A percentile compares a stretch with the other conserved stretches of the same genome.
phyloP scores from a whole-genome alignment of 2,113 vertebrate genomes.

The Crotophaga sulcirostris region DNA sequence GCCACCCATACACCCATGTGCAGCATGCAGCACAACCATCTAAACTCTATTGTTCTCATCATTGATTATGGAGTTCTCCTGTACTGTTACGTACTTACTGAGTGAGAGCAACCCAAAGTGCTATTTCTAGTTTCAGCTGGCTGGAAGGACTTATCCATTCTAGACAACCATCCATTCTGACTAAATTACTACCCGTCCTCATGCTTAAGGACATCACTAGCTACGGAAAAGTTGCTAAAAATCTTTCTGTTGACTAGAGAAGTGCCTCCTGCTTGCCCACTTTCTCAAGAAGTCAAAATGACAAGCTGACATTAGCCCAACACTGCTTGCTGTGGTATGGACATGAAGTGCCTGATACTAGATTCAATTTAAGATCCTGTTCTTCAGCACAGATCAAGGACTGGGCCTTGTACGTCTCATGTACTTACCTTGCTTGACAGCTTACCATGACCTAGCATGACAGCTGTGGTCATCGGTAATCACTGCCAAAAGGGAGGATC shows the following conservation, averaged over 20 bases:
- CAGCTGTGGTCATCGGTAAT: constrained; percentile 61
- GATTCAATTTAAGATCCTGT: neutral
- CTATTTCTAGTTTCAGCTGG: neutral
- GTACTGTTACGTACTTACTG: neutral
- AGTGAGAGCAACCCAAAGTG: neutral
- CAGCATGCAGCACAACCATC: neutral
- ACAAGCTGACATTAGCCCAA: neutral
- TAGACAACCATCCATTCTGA: neutral
- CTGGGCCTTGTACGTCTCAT: constrained; percentile 27
- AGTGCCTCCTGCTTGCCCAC: neutral
- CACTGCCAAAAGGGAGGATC: constrained; percentile 67
- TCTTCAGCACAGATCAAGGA: constrained; percentile 25
- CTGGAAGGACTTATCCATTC: neutral
- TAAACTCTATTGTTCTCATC: neutral
- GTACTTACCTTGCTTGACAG: constrained; percentile 61
- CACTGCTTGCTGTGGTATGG: neutral
- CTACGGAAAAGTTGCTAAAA: neutral
- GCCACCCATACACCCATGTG: neutral
- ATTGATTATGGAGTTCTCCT: neutral
- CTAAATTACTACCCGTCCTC: neutral
- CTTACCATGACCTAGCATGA: constrained; percentile 70
- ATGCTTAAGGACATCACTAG: neutral
- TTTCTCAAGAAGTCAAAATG: neutral
- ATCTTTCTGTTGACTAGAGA: neutral
- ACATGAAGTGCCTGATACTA: neutral